Conservation (phyloP, 2,113 vertebrate genomes). For the Psittacula cyanocephala region DNA sequence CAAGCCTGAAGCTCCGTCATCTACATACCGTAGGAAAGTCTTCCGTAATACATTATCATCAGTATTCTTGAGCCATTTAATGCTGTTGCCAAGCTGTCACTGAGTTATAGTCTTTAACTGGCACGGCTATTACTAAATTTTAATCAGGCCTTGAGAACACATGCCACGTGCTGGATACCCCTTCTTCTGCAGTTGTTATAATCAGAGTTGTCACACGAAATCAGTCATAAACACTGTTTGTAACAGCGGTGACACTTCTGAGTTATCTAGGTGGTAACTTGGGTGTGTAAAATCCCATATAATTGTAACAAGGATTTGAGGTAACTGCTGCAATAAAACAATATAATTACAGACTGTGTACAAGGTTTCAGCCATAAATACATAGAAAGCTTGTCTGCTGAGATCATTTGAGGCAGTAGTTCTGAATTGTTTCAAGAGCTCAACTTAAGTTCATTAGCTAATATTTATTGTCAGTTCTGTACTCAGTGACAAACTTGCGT, state of each 20-base stretch:
- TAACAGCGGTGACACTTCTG: background rate
- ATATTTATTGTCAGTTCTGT: background rate
- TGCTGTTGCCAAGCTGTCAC: background rate
- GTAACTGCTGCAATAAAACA: background rate
- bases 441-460: background rate
- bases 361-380: background rate
- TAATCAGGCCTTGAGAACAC: background rate
- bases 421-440: background rate
- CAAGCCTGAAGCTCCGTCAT: background rate
- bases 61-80: background rate
- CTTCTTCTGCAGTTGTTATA: background rate
- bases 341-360: background rate
- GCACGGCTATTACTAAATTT: background rate
- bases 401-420: background rate
- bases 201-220: background rate
- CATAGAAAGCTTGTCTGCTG: background rate
- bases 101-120: background rate
- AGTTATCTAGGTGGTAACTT: background rate
- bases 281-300: background rate
- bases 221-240: background rate
- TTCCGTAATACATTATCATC: background rate
- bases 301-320: background rate
- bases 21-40: background rate
- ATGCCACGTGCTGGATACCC: background rate
- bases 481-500: background rate